phyloP scores from a whole-genome alignment of 2,888 invertebrate genomes.

The Epinotia bilunana region DNA sequence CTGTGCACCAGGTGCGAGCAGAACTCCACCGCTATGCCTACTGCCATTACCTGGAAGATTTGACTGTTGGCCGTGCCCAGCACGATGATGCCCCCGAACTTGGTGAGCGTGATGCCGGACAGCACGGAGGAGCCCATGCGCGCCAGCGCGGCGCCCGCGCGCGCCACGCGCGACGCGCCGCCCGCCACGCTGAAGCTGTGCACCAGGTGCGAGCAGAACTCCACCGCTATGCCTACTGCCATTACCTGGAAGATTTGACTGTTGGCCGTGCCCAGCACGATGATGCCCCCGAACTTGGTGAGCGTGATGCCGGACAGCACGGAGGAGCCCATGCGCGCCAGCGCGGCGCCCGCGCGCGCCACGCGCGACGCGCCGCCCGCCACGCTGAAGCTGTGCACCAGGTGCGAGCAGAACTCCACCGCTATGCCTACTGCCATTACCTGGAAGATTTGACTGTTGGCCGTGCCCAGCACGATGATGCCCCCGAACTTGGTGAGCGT shows the following conservation, averaged over 20 bases:
- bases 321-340: slow-evolving; percentile 96
- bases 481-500: slow-evolving; percentile 99
- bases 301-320: slow-evolving; percentile 99
- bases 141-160: slow-evolving; percentile 93
- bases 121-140: slow-evolving; percentile 98
- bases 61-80: slow-evolving; percentile 98
- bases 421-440: slow-evolving; percentile 99
- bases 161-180: slow-evolving; percentile 88
- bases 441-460: slow-evolving; percentile 96
- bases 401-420: slow-evolving; percentile 99
- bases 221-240: slow-evolving; percentile 99
- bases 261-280: slow-evolving; percentile 98
- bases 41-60: slow-evolving; percentile 97
- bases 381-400: slow-evolving; percentile 96
- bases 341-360: slow-evolving; percentile 91
- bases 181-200: slow-evolving; percentile 93
- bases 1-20: slow-evolving; percentile 98
- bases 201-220: slow-evolving; percentile 99
- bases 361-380: slow-evolving; percentile 88
- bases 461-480: slow-evolving; percentile 97
- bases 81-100: slow-evolving; percentile 98
- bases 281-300: slow-evolving; percentile 98
- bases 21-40: slow-evolving; percentile 99
- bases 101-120: slow-evolving; percentile 98
- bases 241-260: slow-evolving; percentile 97